phyloP scores from a whole-genome alignment of 2,888 invertebrate genomes.

The Calameuta filiformis region DNA sequence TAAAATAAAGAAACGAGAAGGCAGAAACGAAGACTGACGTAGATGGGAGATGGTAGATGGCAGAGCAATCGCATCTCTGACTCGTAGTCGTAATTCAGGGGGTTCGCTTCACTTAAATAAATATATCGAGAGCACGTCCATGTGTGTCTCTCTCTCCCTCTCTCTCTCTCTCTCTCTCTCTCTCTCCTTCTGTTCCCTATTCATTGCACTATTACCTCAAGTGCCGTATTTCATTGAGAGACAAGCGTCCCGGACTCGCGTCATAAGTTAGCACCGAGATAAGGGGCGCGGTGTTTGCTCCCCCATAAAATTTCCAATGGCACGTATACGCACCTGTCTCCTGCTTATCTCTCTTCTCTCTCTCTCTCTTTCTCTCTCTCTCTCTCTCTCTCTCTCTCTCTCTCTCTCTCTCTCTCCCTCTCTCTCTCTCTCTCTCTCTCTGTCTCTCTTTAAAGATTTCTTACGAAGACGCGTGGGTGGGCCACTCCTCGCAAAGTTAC shows the following conservation, averaged over 20 bases:
- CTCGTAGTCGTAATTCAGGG: constrained; percentile 28
- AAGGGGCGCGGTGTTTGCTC: constrained; percentile 13
- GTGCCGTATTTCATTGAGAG: constrained; percentile 26
- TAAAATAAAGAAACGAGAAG: neutral
- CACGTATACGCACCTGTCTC: constrained; percentile 32
- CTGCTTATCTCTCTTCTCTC: neutral
- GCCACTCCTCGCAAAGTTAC: constrained; percentile 39
- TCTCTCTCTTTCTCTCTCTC: too few relatives aligned
- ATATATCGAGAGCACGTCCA: constrained; percentile 10
- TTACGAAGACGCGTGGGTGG: constrained; percentile 45
- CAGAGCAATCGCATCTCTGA: neutral
- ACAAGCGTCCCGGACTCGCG: constrained; percentile 14
- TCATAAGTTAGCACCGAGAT: constrained; percentile 28
- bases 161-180: neutral
- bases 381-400: neutral
- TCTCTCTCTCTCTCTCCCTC: neutral
- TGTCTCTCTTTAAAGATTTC: constrained; percentile 19
- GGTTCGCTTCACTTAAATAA: constrained; percentile 24
- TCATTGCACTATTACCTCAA: constrained; percentile 33
- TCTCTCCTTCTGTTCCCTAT: constrained; percentile 15
- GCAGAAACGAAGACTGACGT: neutral
- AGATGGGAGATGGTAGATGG: neutral
- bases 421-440: constrained; percentile 4
- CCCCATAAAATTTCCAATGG: constrained; percentile 13
- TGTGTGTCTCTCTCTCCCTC: neutral